Evolutionary conservation across 2,888 invertebrate species (phyloP).

Genomic region (Nomada fucata): DNA sequence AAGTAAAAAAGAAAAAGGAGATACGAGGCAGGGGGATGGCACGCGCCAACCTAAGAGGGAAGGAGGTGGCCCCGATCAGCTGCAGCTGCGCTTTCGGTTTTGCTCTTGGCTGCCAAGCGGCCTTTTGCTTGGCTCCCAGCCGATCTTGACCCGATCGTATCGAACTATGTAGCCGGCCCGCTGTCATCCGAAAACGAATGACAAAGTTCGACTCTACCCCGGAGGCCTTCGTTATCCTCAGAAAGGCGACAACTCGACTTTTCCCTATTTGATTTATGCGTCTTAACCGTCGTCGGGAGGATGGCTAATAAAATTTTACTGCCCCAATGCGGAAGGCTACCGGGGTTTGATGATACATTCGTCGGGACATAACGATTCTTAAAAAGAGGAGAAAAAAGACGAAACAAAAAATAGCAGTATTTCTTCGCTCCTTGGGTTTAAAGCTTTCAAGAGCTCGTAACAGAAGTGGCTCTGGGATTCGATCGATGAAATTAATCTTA

Average conservation of each 20-base stretch:
- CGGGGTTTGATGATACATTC: neutral
- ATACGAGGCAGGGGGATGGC: conserved; percentile 70
- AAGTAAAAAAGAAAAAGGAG: conserved; percentile 46
- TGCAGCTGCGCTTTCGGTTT: conserved; percentile 73
- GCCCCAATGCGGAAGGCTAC: no score
- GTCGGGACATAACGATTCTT: neutral
- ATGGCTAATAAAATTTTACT: neutral
- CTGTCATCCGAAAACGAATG: conserved; percentile 74
- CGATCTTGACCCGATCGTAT: conserved; percentile 77
- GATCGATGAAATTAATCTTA: conserved; percentile 37
- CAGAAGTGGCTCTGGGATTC: neutral
- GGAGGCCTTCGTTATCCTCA: conserved; percentile 50
- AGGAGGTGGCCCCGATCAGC: conserved; percentile 68
- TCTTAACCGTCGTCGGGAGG: conserved; percentile 2
- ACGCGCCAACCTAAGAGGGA: conserved; percentile 72
- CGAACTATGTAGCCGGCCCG: conserved; percentile 67
- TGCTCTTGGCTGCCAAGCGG: conserved; percentile 68
- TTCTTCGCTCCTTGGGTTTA: no score
- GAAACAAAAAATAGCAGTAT: no score
- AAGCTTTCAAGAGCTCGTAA: neutral
- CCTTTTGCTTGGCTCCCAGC: conserved; percentile 67
- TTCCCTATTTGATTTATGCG: conserved; percentile 61
- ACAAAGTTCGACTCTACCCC: conserved; percentile 58
- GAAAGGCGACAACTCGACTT: conserved; percentile 69
- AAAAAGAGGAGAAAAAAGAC: no score